Evolutionary conservation across 2,888 invertebrate species (phyloP), one percentile per base, ranked within the genome.

Genomic region (Gastracanthus pulcherrimus): DNA sequence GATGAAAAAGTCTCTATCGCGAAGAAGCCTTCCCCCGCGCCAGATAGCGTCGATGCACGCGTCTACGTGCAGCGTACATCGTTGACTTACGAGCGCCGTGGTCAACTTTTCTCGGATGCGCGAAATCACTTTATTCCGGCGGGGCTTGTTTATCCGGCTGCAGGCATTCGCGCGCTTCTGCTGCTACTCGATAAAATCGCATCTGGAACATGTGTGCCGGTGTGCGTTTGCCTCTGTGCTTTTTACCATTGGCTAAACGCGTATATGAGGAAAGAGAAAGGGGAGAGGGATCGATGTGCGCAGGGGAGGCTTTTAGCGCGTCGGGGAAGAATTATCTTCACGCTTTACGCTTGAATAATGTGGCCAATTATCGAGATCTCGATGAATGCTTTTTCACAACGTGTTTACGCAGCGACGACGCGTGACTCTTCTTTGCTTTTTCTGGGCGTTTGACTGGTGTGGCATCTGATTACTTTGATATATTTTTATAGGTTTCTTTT

Each of bases 1-100:
- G n/a, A 64, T 38, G 71, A 41, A 78, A 76, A 36, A 71, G 62
- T 58, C 64, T 71, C 70, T 58, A 48, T 79, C n/a, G n/a, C n/a
- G n/a, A n/a, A n/a, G n/a, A n/a, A n/a, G n/a, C n/a, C n/a, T n/a
- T n/a, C n/a, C n/a, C n/a, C n/a, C n/a, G n/a, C n/a, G n/a, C n/a
- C n/a, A n/a, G n/a, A 19, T 69, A 45, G 34, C 3, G 38, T 55
- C 55, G 29, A 11, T 31, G 0, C 26, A 16, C 19, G 7, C 2
- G 29, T 31, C 19, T 19, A 72, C 23, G 41, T 60, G 13, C 26
- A n/a, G 45, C 11, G 13, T 5, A 55, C 19, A 70, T 71, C 48
- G 38, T 29, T 71, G 71, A 64, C 78, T 78, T 71, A 77, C 60
- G 78, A 78, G 23, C 13, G 19, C 19, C 34, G 26, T 19, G 34